A percentile compares a stretch with the other conserved stretches of the same genome.
These are phyloP conservation scores for Herpetotheres cachinnans DNA, from an alignment of 2,113 vertebrate genomes.

Conservation along the genomic window DNA sequence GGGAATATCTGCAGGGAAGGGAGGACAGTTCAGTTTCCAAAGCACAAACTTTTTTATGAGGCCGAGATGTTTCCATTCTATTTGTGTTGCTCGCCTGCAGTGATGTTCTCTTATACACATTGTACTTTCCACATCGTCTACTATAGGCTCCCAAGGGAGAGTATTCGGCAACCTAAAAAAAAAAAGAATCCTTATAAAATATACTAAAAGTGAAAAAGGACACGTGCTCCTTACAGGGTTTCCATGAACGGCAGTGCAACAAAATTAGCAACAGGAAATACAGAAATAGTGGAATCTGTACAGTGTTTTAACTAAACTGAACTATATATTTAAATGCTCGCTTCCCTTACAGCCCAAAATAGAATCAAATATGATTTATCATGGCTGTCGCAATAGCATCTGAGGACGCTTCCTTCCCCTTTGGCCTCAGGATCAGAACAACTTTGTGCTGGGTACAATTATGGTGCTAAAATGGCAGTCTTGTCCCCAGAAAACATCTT, in stretches of 20 bases:
- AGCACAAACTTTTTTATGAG: background rate
- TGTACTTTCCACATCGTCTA: background rate
- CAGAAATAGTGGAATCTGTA: background rate
- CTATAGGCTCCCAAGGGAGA: background rate
- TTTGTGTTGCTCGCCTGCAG: background rate
- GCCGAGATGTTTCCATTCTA: background rate
- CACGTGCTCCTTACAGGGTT: background rate
- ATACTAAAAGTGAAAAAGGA: background rate
- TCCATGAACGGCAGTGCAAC: background rate
- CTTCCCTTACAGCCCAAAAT: background rate
- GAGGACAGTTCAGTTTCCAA: background rate
- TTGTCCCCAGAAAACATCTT: background rate
- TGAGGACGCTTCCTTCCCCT: background rate
- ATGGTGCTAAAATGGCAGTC: background rate
- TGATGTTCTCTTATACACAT: background rate
- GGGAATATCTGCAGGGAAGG: background rate
- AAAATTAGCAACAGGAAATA: background rate
- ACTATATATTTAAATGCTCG: background rate
- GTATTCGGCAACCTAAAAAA: background rate
- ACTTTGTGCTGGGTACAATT: background rate
- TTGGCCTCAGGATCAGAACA: background rate
- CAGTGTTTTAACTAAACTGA: background rate
- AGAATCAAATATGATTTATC: background rate
- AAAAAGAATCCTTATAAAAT: background rate
- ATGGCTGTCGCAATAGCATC: background rate